A percentile compares a stretch with the other conserved stretches of the same genome.
phyloP scores from a whole-genome alignment of 2,888 invertebrate genomes.

The Tethea ocularis region DNA sequence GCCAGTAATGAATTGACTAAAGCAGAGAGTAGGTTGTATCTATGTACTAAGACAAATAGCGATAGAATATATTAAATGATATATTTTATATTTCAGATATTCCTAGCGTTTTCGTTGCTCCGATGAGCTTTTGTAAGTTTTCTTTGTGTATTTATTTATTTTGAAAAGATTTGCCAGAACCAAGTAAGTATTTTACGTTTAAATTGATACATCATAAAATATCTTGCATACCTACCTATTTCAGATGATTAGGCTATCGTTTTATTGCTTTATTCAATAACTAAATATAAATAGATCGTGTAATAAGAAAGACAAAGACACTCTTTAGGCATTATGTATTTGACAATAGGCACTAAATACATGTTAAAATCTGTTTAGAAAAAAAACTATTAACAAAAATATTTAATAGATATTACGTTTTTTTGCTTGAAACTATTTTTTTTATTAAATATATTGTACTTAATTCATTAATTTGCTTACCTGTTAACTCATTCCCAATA shows the following conservation, averaged over 20 bases:
- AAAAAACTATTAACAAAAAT: too few relatives aligned
- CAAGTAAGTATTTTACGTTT: neutral
- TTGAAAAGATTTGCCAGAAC: neutral
- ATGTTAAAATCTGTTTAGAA: too few relatives aligned
- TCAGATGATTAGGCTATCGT: too few relatives aligned
- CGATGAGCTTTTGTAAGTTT: neutral
- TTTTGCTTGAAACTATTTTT: too few relatives aligned
- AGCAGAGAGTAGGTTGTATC: constrained; percentile 46
- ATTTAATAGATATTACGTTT: too few relatives aligned
- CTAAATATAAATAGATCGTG: too few relatives aligned
- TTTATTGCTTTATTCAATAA: too few relatives aligned
- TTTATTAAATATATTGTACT: neutral
- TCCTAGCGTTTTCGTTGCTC: neutral
- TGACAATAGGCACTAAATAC: too few relatives aligned
- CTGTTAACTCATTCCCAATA: constrained; percentile 9
- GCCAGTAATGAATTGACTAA: constrained; percentile 65
- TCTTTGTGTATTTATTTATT: neutral
- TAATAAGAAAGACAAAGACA: too few relatives aligned
- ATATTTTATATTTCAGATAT: neutral
- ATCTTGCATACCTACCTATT: too few relatives aligned
- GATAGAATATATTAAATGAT: constrained; percentile 25
- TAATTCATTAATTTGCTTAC: neutral
- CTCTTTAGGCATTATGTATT: too few relatives aligned
- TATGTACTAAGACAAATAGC: constrained; percentile 37
- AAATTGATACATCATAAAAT: too few relatives aligned